Evolutionary conservation across 2,888 invertebrate species (phyloP).

Genomic region (Melieria omissa): DNA sequence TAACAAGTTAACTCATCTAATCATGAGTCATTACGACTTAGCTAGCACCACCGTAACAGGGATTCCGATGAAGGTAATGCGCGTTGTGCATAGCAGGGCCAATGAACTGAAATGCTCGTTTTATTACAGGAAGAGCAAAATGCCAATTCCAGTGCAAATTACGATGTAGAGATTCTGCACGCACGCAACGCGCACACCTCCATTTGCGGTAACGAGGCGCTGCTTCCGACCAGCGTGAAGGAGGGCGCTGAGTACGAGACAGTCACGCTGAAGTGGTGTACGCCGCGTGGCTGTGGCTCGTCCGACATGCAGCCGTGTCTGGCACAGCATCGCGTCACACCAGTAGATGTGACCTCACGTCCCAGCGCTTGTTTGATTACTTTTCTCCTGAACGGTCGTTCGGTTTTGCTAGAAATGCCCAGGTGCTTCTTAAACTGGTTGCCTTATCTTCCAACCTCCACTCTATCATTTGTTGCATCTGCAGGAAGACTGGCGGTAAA

Average conservation of each 20-base stretch:
- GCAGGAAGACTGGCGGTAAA: constrained; percentile 81
- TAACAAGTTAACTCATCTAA: constrained; percentile 78
- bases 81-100: background rate
- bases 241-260: constrained; percentile 84
- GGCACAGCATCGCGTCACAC: constrained; percentile 90
- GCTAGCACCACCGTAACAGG: constrained; percentile 97
- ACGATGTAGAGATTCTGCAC: constrained; percentile 98
- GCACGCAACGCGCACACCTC: constrained; percentile 86
- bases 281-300: constrained; percentile 88
- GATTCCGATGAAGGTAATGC: constrained; percentile 91
- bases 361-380: constrained; percentile 98
- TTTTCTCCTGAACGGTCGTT: constrained; percentile 94
- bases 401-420: constrained; percentile 91
- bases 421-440: constrained; percentile 61
- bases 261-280: constrained; percentile 94
- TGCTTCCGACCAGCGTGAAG: constrained; percentile 71
- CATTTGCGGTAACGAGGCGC: constrained; percentile 76
- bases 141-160: constrained; percentile 96
- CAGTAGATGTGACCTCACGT: constrained; percentile 95
- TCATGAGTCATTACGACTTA: constrained; percentile 87
- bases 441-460: background rate
- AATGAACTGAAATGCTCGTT: background rate
- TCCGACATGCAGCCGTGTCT: constrained; percentile 85
- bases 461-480: constrained; percentile 18
- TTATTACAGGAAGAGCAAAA: constrained; percentile 87